A percentile compares a stretch with the other conserved stretches of the same genome.
These are phyloP conservation scores for Bicyclus anynana DNA, from an alignment of 1,140 invertebrate genomes.

Conservation along the genomic window DNA sequence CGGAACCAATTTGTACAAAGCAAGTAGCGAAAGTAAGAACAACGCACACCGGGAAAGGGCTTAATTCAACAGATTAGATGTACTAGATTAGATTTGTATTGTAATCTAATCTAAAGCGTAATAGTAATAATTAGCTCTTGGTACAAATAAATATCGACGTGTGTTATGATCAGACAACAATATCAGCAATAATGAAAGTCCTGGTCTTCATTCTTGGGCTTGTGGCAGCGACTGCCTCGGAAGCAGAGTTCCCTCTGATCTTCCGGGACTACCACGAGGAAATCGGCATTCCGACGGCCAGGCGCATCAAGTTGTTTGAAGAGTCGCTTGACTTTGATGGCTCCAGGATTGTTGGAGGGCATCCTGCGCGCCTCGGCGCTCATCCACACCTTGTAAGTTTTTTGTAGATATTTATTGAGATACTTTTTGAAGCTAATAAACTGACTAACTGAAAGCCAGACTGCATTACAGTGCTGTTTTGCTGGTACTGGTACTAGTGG, in stretches of 20 bases:
- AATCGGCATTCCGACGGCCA: constrained; percentile 7
- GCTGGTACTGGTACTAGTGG: no score
- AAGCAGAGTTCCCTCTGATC: neutral
- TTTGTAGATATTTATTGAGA: no score
- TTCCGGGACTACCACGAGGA: constrained; percentile 7
- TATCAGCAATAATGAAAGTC: constrained; percentile 2
- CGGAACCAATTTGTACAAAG: no score
- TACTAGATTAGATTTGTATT: no score
- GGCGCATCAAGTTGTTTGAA: constrained; percentile 1
- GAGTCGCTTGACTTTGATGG: constrained; percentile 13
- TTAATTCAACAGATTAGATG: no score
- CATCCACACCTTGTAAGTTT: constrained; percentile 12
- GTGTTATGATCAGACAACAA: neutral
- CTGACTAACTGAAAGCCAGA: no score
- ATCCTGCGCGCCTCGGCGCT: neutral
- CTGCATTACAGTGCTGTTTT: no score
- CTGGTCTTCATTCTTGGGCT: constrained; percentile 2
- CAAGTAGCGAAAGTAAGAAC: no score
- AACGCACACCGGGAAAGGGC: no score
- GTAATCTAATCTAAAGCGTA: no score
- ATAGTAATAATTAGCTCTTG: no score
- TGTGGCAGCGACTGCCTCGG: neutral
- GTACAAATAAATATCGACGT: neutral
- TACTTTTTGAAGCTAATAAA: no score
- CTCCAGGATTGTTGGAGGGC: constrained; percentile 10